These are phyloP conservation scores for Lutraria lutraria DNA, from an alignment of 2,888 invertebrate species.

Conservation along the genomic window DNA sequence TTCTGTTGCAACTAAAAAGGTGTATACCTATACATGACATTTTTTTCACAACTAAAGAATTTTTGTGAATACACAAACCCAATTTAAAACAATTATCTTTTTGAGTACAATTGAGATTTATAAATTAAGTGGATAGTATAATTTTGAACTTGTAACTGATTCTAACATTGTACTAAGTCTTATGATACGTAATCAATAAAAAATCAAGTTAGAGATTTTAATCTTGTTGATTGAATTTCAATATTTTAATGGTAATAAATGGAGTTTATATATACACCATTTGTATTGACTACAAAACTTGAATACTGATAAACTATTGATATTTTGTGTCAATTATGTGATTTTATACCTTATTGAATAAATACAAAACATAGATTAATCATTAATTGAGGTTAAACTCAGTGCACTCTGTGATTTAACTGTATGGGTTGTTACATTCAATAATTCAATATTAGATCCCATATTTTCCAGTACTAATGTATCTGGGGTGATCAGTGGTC, in stretches of 20 bases:
- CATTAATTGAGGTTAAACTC: neutral
- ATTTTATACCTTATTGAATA: neutral
- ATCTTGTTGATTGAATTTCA: neutral
- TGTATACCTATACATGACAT: too few relatives aligned
- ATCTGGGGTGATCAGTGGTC: too few relatives aligned
- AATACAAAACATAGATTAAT: neutral
- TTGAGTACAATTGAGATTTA: neutral
- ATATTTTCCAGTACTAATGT: too few relatives aligned
- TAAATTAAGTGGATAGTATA: neutral
- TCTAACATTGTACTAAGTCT: neutral
- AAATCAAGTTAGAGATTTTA: conserved; percentile 7
- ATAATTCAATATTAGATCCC: too few relatives aligned
- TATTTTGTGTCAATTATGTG: neutral
- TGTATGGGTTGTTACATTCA: neutral
- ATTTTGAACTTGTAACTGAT: neutral
- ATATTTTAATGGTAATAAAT: conserved; percentile 17
- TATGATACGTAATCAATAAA: neutral
- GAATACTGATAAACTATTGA: neutral
- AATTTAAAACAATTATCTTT: neutral
- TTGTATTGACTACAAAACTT: neutral
- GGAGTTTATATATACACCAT: neutral
- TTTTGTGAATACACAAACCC: too few relatives aligned
- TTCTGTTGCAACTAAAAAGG: neutral
- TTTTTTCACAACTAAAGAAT: too few relatives aligned
- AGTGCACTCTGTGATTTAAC: neutral